A percentile compares a stretch with the other conserved stretches of the same genome.
These are phyloP conservation scores for Labeo catla DNA, from an alignment of 2,113 vertebrate genomes.

Conservation along the genomic window DNA sequence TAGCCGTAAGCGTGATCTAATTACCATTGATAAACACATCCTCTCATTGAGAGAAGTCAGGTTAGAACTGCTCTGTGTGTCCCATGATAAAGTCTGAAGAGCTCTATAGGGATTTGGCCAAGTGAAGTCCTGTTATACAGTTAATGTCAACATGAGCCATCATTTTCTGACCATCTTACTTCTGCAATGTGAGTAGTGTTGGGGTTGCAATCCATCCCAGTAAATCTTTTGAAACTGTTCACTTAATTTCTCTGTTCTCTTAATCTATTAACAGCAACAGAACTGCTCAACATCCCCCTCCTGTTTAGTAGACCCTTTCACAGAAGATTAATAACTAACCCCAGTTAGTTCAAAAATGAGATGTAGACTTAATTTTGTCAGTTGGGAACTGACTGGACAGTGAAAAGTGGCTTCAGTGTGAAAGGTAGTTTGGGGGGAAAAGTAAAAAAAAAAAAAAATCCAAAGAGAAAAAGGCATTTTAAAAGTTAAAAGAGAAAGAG, in stretches of 20 bases:
- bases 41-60: background rate
- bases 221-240: background rate
- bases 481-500: too few species aligned
- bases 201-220: background rate
- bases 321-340: too few species aligned
- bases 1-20: conserved; percentile 68
- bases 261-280: too few species aligned
- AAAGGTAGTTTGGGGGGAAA: too few species aligned
- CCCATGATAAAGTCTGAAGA: background rate
- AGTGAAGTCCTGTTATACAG: background rate
- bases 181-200: background rate
- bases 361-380: too few species aligned
- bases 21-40: conserved; percentile 62
- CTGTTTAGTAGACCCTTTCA: too few species aligned
- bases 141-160: background rate
- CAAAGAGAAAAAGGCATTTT: too few species aligned
- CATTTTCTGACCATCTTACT: background rate
- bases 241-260: background rate
- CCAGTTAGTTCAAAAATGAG: too few species aligned
- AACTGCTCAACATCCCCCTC: too few species aligned
- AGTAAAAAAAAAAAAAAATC: too few species aligned
- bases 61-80: background rate
- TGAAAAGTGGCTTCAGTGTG: too few species aligned
- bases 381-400: too few species aligned
- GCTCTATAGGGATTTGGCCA: background rate